Evolutionary conservation across 2,888 invertebrate species (phyloP).

Genomic region (Melangyna quadrimaculata): DNA sequence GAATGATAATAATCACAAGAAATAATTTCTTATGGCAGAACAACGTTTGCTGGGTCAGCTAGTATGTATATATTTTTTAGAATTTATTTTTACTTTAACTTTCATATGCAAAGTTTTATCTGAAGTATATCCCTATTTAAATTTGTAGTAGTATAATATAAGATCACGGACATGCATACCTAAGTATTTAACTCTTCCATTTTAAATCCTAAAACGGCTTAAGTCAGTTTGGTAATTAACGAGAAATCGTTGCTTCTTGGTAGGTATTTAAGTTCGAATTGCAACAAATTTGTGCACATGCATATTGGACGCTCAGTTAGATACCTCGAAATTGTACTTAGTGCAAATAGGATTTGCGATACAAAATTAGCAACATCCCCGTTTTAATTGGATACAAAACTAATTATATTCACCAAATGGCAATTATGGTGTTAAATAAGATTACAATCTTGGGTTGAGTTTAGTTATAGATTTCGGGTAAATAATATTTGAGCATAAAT

Average conservation of each 20-base stretch:
- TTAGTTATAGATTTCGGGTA: neutral
- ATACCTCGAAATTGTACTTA: neutral
- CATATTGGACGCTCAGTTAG: neutral
- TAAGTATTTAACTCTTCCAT: neutral
- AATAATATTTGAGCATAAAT: neutral
- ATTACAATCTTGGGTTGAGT: neutral
- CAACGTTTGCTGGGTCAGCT: no score
- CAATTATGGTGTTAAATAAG: neutral
- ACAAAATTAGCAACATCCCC: neutral
- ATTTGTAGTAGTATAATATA: no score
- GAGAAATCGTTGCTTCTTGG: neutral
- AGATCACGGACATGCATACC: no score
- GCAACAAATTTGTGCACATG: neutral
- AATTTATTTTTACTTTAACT: no score
- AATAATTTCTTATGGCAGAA: no score
- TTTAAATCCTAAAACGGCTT: neutral
- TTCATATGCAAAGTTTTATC: no score
- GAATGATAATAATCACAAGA: no score
- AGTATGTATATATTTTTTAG: no score
- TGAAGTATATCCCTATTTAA: no score
- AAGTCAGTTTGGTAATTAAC: neutral
- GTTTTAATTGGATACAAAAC: neutral
- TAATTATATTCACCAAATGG: neutral
- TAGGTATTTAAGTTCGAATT: neutral
- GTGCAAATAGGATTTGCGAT: neutral